Conservation (phyloP, 2,797 vertebrate species). For the Chiloscyllium punctatum region DNA sequence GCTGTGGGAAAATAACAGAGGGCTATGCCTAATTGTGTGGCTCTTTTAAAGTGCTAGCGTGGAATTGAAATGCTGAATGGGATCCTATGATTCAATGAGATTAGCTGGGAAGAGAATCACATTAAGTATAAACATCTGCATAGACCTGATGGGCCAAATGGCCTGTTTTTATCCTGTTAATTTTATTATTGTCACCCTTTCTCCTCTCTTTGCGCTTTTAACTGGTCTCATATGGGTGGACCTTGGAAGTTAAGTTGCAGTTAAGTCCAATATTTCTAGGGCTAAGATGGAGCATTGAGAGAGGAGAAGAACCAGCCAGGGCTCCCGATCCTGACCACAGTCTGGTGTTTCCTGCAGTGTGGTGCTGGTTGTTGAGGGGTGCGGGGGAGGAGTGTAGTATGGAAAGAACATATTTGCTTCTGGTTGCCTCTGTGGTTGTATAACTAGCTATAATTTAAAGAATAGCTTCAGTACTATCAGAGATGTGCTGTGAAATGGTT, state of each 20-base stretch:
- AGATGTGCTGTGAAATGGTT: not conserved
- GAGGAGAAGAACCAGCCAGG: not conserved
- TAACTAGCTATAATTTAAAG: not conserved
- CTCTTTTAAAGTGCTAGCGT: not conserved
- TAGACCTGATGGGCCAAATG: not conserved
- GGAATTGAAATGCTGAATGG: not conserved
- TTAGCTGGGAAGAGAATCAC: not conserved
- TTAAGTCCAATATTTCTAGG: not conserved
- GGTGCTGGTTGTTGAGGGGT: too few species aligned
- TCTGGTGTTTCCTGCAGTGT: not conserved
- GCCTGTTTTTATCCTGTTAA: not conserved
- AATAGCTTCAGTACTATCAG: not conserved
- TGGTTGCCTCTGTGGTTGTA: not conserved
- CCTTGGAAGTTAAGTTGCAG: not conserved
- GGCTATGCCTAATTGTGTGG: too few species aligned
- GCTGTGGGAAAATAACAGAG: too few species aligned
- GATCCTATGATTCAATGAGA: too few species aligned
- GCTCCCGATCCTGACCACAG: not conserved
- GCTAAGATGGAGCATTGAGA: too few species aligned
- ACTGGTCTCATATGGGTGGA: not conserved
- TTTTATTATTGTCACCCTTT: not conserved
- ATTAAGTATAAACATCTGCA: too few species aligned
- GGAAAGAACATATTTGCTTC: not conserved
- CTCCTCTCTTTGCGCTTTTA: not conserved
- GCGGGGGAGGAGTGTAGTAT: too few species aligned